A percentile compares a stretch with the other conserved stretches of the same genome.
Conservation (phyloP, 1,140 invertebrate species). For the Drosophila subpulchrella region DNA sequence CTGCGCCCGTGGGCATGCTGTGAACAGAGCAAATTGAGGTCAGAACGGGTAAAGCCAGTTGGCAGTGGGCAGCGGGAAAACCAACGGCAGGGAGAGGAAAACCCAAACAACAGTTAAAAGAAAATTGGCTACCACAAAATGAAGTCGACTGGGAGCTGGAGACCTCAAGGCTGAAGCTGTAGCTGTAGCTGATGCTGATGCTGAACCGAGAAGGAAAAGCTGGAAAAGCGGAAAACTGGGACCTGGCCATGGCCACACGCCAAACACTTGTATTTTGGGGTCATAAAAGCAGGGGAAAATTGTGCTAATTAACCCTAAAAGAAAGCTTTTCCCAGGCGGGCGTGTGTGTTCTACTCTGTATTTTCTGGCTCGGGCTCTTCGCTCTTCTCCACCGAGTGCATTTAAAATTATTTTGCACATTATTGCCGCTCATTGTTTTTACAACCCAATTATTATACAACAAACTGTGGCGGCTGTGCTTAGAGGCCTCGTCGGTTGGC, state of each 20-base stretch:
- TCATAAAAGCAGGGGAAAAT: conserved; percentile 81
- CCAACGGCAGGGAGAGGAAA: conserved; percentile 15
- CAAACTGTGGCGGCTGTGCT: conserved; percentile 28
- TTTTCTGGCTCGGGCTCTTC: not conserved
- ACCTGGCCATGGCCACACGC: conserved; percentile 69
- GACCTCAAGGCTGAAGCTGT: conserved; percentile 42
- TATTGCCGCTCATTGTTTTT: conserved; percentile 78
- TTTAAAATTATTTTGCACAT: conserved; percentile 82
- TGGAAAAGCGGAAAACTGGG: conserved; percentile 57
- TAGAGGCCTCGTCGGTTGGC: conserved; percentile 24
- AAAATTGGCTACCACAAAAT: conserved; percentile 81
- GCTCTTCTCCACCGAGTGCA: conserved; percentile 27
- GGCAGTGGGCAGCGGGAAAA: not conserved
- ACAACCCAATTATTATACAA: conserved; percentile 75
- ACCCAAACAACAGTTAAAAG: conserved; percentile 81
- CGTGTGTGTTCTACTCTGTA: conserved; percentile 31
- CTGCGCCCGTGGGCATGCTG: conserved; percentile 72
- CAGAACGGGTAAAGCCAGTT: conserved; percentile 40
- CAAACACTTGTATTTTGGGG: conserved; percentile 75
- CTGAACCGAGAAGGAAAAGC: conserved; percentile 12
- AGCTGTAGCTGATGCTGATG: not conserved
- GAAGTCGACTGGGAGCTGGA: conserved; percentile 60
- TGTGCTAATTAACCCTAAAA: conserved; percentile 82
- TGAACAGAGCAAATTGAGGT: conserved; percentile 79
- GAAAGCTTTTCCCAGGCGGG: conserved; percentile 52